Percentiles rank a stretch among this genome's conserved stretches.
Evolutionary conservation across 1,140 invertebrate genomes (phyloP).

Genomic region (Bombus affinis): DNA sequence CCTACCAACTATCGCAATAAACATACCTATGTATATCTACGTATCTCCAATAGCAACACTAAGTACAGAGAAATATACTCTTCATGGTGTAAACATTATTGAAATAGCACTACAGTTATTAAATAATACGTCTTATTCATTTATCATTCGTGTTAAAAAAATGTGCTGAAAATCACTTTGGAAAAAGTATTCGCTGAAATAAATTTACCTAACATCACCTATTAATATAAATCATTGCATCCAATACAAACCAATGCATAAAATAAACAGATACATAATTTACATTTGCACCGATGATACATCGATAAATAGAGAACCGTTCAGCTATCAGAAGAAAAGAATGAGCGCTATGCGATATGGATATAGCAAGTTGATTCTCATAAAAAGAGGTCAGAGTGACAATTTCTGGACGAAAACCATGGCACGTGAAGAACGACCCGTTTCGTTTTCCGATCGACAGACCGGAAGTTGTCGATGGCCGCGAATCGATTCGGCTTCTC

Average conservation of each 20-base stretch:
- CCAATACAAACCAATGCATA: too few relatives aligned
- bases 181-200: too few relatives aligned
- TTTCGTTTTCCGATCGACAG: slow-evolving; percentile 65
- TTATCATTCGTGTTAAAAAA: too few relatives aligned
- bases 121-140: too few relatives aligned
- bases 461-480: slow-evolving; percentile 71
- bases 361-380: slow-evolving; percentile 43
- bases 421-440: slow-evolving; percentile 56
- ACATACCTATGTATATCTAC: too few relatives aligned
- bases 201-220: too few relatives aligned
- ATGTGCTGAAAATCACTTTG: too few relatives aligned
- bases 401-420: slow-evolving; percentile 52
- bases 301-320: not conserved
- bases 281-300: too few relatives aligned
- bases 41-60: too few relatives aligned
- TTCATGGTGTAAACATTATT: not conserved
- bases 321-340: too few relatives aligned
- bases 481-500: slow-evolving; percentile 71
- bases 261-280: too few relatives aligned
- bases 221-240: not conserved
- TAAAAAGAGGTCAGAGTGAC: slow-evolving; percentile 49
- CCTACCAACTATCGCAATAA: not conserved
- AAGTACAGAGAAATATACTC: not conserved
- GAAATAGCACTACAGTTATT: not conserved
- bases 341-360: not conserved